These are phyloP conservation scores for Bugula neritina DNA, from an alignment of 2,888 invertebrate species.

Conservation along the genomic window DNA sequence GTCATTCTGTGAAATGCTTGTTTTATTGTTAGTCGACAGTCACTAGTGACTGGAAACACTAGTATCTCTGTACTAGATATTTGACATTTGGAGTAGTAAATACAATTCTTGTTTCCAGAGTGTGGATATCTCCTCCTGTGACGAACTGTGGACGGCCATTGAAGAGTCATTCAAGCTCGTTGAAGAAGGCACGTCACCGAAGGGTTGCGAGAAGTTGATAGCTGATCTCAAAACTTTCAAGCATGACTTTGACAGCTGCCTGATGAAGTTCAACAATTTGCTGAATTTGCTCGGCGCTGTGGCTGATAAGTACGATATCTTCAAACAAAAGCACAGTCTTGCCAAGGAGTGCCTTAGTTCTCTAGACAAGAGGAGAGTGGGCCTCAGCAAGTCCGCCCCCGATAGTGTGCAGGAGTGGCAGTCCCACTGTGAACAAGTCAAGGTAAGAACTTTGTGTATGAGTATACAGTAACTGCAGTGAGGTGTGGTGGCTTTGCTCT, in stretches of 20 bases:
- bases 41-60: too few species aligned
- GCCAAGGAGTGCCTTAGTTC: background rate
- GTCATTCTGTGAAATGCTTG: too few species aligned
- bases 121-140: constrained; percentile 9
- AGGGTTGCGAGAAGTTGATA: constrained; percentile 1
- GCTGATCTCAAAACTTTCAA: constrained; percentile 20
- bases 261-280: background rate
- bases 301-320: constrained; percentile 1
- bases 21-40: too few species aligned
- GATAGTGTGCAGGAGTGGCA: constrained; percentile 13
- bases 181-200: constrained; percentile 1
- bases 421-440: constrained; percentile 2
- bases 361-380: constrained; percentile 1
- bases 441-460: constrained; percentile 4
- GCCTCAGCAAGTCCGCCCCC: background rate
- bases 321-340: background rate
- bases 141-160: constrained; percentile 14
- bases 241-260: constrained; percentile 14
- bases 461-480: background rate
- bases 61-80: too few species aligned
- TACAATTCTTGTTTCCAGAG: too few species aligned
- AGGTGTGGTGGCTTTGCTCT: background rate
- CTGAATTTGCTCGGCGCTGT: background rate
- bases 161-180: constrained; percentile 13
- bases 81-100: too few species aligned